Conservation (phyloP, 2,888 invertebrate species). For the Lycophotia porphyrea region DNA sequence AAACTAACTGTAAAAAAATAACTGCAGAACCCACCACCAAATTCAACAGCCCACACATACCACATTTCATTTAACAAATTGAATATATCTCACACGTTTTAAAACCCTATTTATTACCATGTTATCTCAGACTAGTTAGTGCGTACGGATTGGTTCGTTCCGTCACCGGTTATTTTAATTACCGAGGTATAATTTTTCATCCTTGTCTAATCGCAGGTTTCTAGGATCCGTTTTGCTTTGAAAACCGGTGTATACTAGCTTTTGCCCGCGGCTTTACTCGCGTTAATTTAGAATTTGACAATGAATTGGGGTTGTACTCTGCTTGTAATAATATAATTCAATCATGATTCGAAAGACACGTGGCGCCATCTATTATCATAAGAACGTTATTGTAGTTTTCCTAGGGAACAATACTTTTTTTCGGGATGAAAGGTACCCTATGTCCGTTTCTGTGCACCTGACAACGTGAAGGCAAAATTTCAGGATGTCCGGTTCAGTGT, state of each 20-base stretch:
- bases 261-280: no score
- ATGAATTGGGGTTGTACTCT: no score
- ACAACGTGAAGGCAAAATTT: no score
- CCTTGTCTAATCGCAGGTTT: not conserved
- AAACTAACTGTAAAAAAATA: not conserved
- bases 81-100: conserved; percentile 53
- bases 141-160: conserved; percentile 20
- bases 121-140: conserved; percentile 40
- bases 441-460: no score
- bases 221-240: conserved; percentile 2
- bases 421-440: no score
- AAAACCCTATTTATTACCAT: conserved; percentile 51
- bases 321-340: no score
- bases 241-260: not conserved
- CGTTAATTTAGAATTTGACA: no score
- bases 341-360: no score
- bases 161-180: conserved; percentile 36
- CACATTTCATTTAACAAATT: conserved; percentile 38
- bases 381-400: no score
- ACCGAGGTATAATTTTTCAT: conserved; percentile 26
- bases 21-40: conserved; percentile 26
- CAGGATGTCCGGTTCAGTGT: no score
- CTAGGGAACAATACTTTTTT: no score
- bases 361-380: no score
- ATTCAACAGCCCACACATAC: not conserved